Base-by-base conservation (phyloP, 1,140 invertebrate species). In the Drosophila yakuba region DNA sequence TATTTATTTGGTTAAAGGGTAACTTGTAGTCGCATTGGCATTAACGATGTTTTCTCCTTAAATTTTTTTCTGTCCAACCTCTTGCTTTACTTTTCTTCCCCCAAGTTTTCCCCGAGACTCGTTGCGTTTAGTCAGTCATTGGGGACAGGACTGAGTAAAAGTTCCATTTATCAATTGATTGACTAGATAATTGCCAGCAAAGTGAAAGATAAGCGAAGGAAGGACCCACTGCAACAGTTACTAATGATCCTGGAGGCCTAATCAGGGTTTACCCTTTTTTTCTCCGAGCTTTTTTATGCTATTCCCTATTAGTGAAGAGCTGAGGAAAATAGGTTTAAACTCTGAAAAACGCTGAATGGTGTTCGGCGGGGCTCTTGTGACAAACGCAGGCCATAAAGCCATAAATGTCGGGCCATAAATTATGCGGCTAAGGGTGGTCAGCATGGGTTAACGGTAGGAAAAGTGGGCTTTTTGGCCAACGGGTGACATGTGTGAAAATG, bases 81-180 rank as follows among this genome's bases (percentile, higher is more conserved):
- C 43, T 39, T 20, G 25, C 15, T 44, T 62, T 23, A 12, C 39
- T 32, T 36, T 48, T 5, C 2, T 0, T 12, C 4, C 35, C 35
- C n/a, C 39, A 10, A 67, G 57, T 39, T 47, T 48, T 25, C 3
- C 17, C n/a, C 2, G 5, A 11, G 38, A 48, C 36, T 54, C 58
- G 15, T 35, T 62, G 48, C 58, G 15, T 35, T 62, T 68, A 74
- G 69, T 55, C 69, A 74, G 50, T 52, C 67, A 56, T 47, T 67
- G 67, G 62, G 67, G 67, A 69, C 51, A 56, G 66, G 48, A 68
- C 59, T 57, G 61, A 56, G 78, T 69, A 56, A 61, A 59, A 84
- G 76, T 74, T 64, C 78, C 77, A 89, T 89, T 89, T 89, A 89
- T 89, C 84, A 89, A 80, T 61, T 80, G 80, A 89, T 89, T 89